phyloP scores from a whole-genome alignment of 2,797 vertebrate species.

The Argentina silus region DNA sequence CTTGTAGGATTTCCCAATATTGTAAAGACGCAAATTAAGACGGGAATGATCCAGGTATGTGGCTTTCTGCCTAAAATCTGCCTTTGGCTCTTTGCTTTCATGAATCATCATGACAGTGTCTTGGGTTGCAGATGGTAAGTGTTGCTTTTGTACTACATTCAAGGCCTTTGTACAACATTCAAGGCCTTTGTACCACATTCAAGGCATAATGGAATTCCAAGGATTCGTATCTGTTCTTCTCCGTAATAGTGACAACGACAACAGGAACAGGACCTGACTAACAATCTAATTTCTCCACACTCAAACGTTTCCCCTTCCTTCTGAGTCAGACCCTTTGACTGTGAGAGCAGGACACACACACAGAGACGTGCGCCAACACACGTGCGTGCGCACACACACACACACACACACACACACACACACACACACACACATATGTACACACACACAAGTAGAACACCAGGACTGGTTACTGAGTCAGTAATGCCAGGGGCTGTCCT shows the following conservation, averaged over 20 bases:
- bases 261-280: conserved; percentile 71
- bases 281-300: conserved; percentile 67
- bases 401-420: conserved; percentile 3
- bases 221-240: conserved; percentile 2
- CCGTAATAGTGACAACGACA: conserved; percentile 56
- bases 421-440: background rate
- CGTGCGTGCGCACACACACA: background rate
- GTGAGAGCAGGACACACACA: conserved; percentile 27
- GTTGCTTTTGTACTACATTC: background rate
- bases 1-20: too few relatives aligned
- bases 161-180: background rate
- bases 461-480: conserved; percentile 19
- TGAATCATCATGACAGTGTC: background rate
- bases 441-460: background rate
- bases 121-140: background rate
- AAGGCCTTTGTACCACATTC: background rate
- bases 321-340: conserved; percentile 60
- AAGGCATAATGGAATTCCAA: background rate
- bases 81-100: too few relatives aligned
- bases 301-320: conserved; percentile 69
- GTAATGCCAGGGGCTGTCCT: conserved; percentile 37
- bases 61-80: too few relatives aligned
- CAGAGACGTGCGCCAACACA: background rate
- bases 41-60: too few relatives aligned
- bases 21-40: too few relatives aligned